Conservation (phyloP, 2,113 vertebrate genomes). For the Zosterops pallidus region DNA sequence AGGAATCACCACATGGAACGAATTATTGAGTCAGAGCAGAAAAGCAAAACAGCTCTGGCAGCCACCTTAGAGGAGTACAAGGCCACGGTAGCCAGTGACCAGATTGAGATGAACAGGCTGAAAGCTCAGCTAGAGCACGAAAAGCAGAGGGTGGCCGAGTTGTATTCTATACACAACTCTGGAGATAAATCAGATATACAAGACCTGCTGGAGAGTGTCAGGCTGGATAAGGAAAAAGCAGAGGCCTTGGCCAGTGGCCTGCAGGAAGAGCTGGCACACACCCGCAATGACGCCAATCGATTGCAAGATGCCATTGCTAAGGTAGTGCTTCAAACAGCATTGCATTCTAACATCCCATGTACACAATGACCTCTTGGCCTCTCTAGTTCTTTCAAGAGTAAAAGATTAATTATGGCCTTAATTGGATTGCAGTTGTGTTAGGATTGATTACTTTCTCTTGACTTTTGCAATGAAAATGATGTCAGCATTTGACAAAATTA, state of each 20-base stretch:
- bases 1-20: slow-evolving; percentile 94
- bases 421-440: background rate
- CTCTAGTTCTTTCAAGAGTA: background rate
- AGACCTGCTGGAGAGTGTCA: slow-evolving; percentile 87
- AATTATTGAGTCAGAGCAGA: slow-evolving; percentile 87
- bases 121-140: slow-evolving; percentile 90
- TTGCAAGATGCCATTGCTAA: slow-evolving; percentile 88
- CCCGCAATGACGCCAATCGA: slow-evolving; percentile 80
- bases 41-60: slow-evolving; percentile 79
- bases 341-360: background rate
- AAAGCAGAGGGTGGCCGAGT: slow-evolving; percentile 87
- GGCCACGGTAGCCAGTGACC: slow-evolving; percentile 81
- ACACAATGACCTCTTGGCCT: background rate
- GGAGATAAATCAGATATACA: slow-evolving; percentile 91
- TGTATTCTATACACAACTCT: slow-evolving; percentile 90
- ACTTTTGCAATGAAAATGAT: background rate
- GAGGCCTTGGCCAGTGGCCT: slow-evolving; percentile 83
- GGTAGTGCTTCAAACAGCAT: slow-evolving; percentile 66
- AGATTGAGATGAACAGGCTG: slow-evolving; percentile 87
- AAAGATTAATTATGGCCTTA: background rate
- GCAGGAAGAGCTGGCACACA: slow-evolving; percentile 87
- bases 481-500: background rate
- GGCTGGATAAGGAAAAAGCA: slow-evolving; percentile 90
- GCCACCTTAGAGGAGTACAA: slow-evolving; percentile 87
- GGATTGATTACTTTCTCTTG: background rate